Base-by-base conservation (phyloP, 1,140 invertebrate species). In the Macrotrachela quadricornifera region DNA sequence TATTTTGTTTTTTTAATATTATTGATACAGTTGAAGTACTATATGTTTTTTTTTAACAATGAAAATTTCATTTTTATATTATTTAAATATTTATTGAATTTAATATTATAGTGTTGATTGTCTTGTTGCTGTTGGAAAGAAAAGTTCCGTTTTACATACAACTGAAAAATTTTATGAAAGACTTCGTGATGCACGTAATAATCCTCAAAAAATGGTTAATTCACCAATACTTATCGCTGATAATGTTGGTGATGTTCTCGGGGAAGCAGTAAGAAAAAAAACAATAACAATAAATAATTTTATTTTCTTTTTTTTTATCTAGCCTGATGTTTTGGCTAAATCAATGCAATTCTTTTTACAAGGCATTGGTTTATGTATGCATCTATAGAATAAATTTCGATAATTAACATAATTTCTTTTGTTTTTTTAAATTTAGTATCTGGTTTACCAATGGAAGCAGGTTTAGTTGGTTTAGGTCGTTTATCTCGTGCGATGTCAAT, bases 271-370 rank as follows among this genome's bases (percentile, higher is more conserved):
- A 30, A 30, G 21, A 30, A 30, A 30, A 4, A 30, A 30, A 30
- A 30, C n/a, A n/a, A n/a, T n/a, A n/a, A n/a, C n/a, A n/a, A n/a
- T n/a, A n/a, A n/a, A n/a, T n/a, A 30, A 30, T 30, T 30, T 30
- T 30, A 30, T 30, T 30, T 8, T 30, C 8, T 30, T 30, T 30
- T 8, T 30, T 30, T 30, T 30, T 8, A 30, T 30, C 21, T 30
- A 39, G 16, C 53, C 53, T 17, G 38, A 48, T 15, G 14, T 37
- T 37, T 38, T 54, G 14, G 40, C 53, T 10, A 18, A 10, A 0
- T 43, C 13, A 15, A 13, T 54, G 16, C 46, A 49, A 15, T 54
- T 46, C 46, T 54, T 54, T 40, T 45, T 54, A 39, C 53, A 54
- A 43, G 53, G 53, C n/a, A 49, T 49, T 30, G 53, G 53, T 14